These are phyloP conservation scores for Synanthedon andrenaeformis DNA, from an alignment of 2,888 invertebrate species.

Conservation along the genomic window DNA sequence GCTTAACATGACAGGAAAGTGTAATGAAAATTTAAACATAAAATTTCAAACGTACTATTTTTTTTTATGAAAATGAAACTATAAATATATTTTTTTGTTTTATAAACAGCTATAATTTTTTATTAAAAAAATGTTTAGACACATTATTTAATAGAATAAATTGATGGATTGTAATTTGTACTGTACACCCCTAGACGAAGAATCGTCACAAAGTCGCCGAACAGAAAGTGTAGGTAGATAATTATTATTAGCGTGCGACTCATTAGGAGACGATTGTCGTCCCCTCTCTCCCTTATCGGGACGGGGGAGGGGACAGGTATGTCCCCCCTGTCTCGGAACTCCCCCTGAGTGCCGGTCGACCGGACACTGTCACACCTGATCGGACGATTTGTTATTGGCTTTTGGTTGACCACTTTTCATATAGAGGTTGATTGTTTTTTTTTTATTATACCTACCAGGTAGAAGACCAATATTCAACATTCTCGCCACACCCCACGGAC, in stretches of 20 bases:
- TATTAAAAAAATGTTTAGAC: too few relatives aligned
- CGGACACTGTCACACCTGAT: slow-evolving; percentile 45
- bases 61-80: too few relatives aligned
- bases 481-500: not conserved
- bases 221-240: slow-evolving; percentile 67
- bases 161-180: too few relatives aligned
- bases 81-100: too few relatives aligned
- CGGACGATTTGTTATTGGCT: slow-evolving; percentile 46
- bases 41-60: too few relatives aligned
- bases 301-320: not conserved
- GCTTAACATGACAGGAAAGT: too few relatives aligned
- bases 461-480: not conserved
- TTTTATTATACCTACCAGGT: not conserved
- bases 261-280: slow-evolving; percentile 63
- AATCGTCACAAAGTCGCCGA: slow-evolving; percentile 38
- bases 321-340: not conserved
- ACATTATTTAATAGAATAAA: too few relatives aligned
- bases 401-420: slow-evolving; percentile 38
- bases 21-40: too few relatives aligned
- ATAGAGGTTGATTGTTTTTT: slow-evolving; percentile 26
- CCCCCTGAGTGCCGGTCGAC: slow-evolving; percentile 17
- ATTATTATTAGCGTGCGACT: slow-evolving; percentile 63
- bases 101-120: too few relatives aligned
- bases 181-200: slow-evolving; percentile 38
- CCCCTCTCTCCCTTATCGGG: slow-evolving; percentile 7